Conservation (phyloP, 2,888 invertebrate genomes). For the Clivina fossor region DNA sequence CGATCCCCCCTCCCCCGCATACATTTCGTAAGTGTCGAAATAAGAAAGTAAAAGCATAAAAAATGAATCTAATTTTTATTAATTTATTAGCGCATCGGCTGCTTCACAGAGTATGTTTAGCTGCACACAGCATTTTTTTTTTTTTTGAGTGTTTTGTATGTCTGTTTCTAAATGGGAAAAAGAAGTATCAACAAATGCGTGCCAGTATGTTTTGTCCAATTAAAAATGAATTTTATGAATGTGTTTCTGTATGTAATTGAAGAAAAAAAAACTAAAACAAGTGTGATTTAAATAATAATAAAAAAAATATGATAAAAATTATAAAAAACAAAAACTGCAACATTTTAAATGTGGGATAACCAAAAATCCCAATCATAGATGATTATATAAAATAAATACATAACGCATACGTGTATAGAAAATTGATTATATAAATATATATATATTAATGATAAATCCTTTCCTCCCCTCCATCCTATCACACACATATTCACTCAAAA, state of each 20-base stretch:
- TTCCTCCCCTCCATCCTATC: background rate
- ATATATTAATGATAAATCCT: background rate
- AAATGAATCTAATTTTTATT: constrained; percentile 12
- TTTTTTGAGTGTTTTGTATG: constrained; percentile 20
- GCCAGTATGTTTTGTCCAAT: too few relatives aligned
- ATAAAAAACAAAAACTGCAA: constrained; percentile 7
- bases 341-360: constrained; percentile 31
- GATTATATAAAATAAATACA: constrained; percentile 20
- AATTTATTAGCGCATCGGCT: constrained; percentile 30
- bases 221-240: too few relatives aligned
- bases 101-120: constrained; percentile 31
- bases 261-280: too few relatives aligned
- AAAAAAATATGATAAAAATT: background rate
- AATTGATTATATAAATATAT: constrained; percentile 6
- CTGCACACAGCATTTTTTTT: constrained; percentile 33
- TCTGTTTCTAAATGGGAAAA: constrained; percentile 9
- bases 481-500: constrained; percentile 10
- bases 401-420: constrained; percentile 33
- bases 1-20: constrained; percentile 15
- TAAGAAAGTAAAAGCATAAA: constrained; percentile 14
- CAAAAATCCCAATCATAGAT: constrained; percentile 29
- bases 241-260: background rate
- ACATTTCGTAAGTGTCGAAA: constrained; percentile 28
- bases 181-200: too few relatives aligned
- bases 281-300: too few relatives aligned